These are phyloP conservation scores for Darevskia nairensis DNA, from an alignment of 2,797 vertebrate species.

Conservation along the genomic window DNA sequence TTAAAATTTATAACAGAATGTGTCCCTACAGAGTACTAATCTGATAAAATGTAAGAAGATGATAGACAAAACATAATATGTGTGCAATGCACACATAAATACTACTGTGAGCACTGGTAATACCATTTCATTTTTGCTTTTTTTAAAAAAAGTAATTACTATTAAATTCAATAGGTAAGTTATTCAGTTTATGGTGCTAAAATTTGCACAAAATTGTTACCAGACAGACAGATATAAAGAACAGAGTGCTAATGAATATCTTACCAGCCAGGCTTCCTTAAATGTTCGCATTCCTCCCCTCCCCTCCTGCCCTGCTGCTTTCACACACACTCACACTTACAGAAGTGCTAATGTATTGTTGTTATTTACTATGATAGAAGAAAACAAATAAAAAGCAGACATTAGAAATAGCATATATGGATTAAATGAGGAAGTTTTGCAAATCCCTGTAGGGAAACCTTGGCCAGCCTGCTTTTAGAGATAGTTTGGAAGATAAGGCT, in stretches of 20 bases:
- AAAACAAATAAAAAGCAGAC: neutral
- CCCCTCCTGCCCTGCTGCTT: too few relatives aligned
- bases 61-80: neutral
- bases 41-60: neutral
- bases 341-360: neutral
- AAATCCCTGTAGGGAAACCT: conserved; percentile 54
- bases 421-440: conserved; percentile 36
- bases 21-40: neutral
- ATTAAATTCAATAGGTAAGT: neutral
- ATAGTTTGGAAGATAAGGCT: conserved; percentile 58
- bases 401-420: conserved; percentile 14
- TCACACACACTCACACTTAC: neutral
- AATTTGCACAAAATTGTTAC: neutral
- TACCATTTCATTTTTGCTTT: neutral
- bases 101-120: neutral
- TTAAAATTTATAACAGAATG: neutral
- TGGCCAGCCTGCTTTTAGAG: conserved; percentile 61
- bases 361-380: neutral
- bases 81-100: neutral
- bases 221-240: neutral
- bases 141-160: neutral
- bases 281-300: neutral
- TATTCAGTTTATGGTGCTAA: neutral
- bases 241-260: neutral
- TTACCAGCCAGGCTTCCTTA: neutral